Conservation (phyloP, 2,113 vertebrate species). For the Pantherophis guttatus region DNA sequence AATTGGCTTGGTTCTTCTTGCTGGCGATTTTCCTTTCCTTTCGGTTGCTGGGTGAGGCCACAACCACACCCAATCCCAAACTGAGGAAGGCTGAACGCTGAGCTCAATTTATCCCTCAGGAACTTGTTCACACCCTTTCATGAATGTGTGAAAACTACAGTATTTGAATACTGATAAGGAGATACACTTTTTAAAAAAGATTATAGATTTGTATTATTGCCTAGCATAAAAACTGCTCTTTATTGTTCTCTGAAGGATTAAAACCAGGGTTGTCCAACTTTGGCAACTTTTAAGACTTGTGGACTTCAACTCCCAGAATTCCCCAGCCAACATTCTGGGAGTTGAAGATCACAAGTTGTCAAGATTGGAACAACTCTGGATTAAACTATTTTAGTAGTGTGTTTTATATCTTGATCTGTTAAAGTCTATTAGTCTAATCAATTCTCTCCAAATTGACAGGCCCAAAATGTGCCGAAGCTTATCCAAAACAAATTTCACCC, state of each 20-base stretch:
- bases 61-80: not conserved
- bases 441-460: not conserved
- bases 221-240: not conserved
- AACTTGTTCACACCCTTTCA: not conserved
- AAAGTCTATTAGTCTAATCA: not conserved
- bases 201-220: not conserved
- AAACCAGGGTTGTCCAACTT: not conserved
- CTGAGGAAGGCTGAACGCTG: not conserved
- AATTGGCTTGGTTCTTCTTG: not conserved
- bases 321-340: not conserved
- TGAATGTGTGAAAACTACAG: not conserved
- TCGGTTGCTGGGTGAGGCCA: not conserved
- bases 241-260: not conserved
- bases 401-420: not conserved
- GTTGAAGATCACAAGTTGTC: too few species aligned
- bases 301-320: not conserved
- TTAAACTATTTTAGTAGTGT: not conserved
- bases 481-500: not conserved
- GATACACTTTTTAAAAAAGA: not conserved
- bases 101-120: not conserved
- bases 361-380: not conserved
- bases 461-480: not conserved
- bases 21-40: not conserved
- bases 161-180: not conserved
- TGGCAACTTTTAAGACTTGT: not conserved